Conservation (phyloP, 2,113 vertebrate genomes). For the Tapirus terrestris region DNA sequence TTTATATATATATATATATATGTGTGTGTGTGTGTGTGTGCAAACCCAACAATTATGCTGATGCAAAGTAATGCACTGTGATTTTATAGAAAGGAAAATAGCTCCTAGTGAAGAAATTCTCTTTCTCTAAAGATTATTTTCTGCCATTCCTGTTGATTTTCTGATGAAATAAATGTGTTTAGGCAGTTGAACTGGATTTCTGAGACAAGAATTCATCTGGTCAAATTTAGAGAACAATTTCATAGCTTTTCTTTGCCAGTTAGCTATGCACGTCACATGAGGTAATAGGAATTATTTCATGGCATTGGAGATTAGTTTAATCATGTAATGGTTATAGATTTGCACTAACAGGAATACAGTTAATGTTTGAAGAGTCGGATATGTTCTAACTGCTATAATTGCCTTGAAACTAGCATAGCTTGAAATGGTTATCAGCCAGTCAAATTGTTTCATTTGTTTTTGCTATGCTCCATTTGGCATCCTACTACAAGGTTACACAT, state of each 20-base stretch:
- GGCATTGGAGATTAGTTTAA: slow-evolving; percentile 48
- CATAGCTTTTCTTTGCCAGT: background rate
- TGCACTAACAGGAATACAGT: slow-evolving; percentile 61
- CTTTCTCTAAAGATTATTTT: slow-evolving; percentile 4
- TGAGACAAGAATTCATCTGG: background rate
- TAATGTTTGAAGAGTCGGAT: slow-evolving; percentile 26
- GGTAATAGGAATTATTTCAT: background rate
- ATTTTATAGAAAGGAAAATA: background rate
- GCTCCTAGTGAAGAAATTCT: background rate
- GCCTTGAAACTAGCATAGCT: slow-evolving; percentile 49
- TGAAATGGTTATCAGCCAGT: slow-evolving; percentile 62
- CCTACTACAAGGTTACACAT: slow-evolving; percentile 26
- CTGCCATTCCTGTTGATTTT: background rate
- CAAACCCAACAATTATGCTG: background rate
- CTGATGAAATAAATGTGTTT: background rate
- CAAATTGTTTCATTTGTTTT: slow-evolving; percentile 69
- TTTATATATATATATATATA: too few species aligned
- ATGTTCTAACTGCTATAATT: slow-evolving; percentile 69
- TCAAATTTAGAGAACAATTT: background rate
- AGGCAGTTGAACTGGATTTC: background rate
- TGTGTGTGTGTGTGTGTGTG: too few species aligned
- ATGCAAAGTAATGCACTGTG: background rate
- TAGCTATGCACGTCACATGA: background rate
- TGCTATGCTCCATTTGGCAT: slow-evolving; percentile 67
- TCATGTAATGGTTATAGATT: slow-evolving; percentile 39